phyloP scores from a whole-genome alignment of 2,888 invertebrate species.

The Therioaphis trifolii region DNA sequence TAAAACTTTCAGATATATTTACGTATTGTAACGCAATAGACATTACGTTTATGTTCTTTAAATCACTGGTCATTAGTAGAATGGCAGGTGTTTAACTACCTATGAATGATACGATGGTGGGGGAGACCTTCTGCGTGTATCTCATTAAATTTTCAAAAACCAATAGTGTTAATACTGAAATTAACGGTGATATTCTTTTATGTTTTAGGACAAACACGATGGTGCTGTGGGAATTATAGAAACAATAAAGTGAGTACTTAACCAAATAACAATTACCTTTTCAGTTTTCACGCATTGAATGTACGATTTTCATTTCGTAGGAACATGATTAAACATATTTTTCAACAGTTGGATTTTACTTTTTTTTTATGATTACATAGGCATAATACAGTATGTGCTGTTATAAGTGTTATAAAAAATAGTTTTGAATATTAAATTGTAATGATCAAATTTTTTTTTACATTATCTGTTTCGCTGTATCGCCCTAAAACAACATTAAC shows the following conservation, averaged over 20 bases:
- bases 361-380: not conserved
- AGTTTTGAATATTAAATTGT: too few species aligned
- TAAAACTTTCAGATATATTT: too few species aligned
- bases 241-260: slow-evolving; percentile 79
- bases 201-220: slow-evolving; percentile 86
- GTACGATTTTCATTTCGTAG: not conserved
- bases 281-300: not conserved
- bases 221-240: slow-evolving; percentile 91
- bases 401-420: too few species aligned
- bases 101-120: not conserved
- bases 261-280: not conserved
- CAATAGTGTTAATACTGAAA: not conserved
- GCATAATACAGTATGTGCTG: too few species aligned
- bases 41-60: not conserved
- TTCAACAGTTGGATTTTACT: not conserved
- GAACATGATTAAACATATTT: not conserved
- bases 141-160: not conserved
- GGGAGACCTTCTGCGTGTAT: not conserved
- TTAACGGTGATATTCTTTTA: slow-evolving; percentile 67
- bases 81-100: not conserved
- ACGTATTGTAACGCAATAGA: not conserved
- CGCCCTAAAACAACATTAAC: too few species aligned
- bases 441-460: too few species aligned
- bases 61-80: slow-evolving; percentile 22
- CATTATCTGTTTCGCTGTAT: too few species aligned